phyloP scores from a whole-genome alignment of 1,140 invertebrate genomes.

The Cydia strobilella region DNA sequence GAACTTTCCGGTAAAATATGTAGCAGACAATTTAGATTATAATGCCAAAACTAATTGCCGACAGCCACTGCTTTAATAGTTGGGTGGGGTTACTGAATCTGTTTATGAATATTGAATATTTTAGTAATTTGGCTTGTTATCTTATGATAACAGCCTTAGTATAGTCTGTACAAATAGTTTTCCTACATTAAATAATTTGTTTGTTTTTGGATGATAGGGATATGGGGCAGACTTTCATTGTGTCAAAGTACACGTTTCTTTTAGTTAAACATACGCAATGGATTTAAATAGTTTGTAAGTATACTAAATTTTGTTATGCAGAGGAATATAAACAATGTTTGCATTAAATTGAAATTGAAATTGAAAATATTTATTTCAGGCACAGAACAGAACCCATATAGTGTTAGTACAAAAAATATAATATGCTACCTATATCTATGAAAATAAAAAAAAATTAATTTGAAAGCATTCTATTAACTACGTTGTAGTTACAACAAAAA shows the following conservation, averaged over 20 bases:
- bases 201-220: neutral
- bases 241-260: too few relatives aligned
- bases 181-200: neutral
- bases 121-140: neutral
- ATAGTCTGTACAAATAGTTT: neutral
- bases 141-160: neutral
- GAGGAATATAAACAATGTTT: too few relatives aligned
- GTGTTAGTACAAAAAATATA: too few relatives aligned
- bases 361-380: too few relatives aligned
- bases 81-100: neutral
- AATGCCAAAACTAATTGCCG: neutral
- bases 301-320: too few relatives aligned
- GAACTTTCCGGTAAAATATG: slow-evolving; percentile 10
- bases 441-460: too few relatives aligned
- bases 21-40: slow-evolving; percentile 16
- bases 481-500: neutral
- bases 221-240: too few relatives aligned
- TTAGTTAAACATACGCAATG: too few relatives aligned
- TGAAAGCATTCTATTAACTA: neutral
- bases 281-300: too few relatives aligned
- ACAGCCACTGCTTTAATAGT: slow-evolving; percentile 1
- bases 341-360: too few relatives aligned
- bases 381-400: too few relatives aligned
- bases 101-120: slow-evolving; percentile 5
- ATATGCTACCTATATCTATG: too few relatives aligned